Evolutionary conservation across 37 sponge, comb jelly and placozoan species (phyloP).

Genomic region (Ephydatia muelleri): DNA sequence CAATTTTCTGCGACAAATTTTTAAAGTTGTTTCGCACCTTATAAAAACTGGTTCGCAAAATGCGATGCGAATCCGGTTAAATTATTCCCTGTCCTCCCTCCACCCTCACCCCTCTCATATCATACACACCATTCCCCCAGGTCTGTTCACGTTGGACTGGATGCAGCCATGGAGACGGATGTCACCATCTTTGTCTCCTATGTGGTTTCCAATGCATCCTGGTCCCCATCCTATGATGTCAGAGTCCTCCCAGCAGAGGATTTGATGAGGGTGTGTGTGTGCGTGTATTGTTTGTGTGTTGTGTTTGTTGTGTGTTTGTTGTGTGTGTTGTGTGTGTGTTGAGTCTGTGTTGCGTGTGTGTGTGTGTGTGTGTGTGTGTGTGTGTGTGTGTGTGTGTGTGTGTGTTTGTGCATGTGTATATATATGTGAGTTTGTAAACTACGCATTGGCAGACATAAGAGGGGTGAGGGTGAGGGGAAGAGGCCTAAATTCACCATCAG

Average conservation of each 20-base stretch:
- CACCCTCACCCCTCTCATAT: too few species aligned
- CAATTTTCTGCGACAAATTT: too few species aligned
- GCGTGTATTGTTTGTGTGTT: too few species aligned
- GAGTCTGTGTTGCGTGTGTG: not conserved
- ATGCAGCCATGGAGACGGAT: constrained; percentile 37
- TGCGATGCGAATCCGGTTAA: too few species aligned
- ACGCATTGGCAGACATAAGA: too few species aligned
- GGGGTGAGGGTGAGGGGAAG: too few species aligned
- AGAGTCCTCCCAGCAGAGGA: constrained; percentile 37
- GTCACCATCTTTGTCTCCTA: constrained; percentile 60
- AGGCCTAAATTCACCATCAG: too few species aligned
- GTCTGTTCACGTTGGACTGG: constrained; percentile 55
- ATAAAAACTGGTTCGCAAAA: too few species aligned
- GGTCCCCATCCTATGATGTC: constrained; percentile 75
- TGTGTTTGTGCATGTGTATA: not conserved
- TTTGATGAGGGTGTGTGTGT: constrained; percentile 47
- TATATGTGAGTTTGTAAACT: not conserved
- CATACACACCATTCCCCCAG: constrained; percentile 33
- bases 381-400: not conserved
- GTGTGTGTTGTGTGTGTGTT: too few species aligned
- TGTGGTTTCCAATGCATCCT: constrained; percentile 73
- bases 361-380: not conserved
- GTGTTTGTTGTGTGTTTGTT: too few species aligned
- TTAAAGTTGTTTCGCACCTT: too few species aligned
- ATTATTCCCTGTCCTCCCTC: not conserved